Conservation (phyloP, 2,888 invertebrate species). For the Atrina japonica region DNA sequence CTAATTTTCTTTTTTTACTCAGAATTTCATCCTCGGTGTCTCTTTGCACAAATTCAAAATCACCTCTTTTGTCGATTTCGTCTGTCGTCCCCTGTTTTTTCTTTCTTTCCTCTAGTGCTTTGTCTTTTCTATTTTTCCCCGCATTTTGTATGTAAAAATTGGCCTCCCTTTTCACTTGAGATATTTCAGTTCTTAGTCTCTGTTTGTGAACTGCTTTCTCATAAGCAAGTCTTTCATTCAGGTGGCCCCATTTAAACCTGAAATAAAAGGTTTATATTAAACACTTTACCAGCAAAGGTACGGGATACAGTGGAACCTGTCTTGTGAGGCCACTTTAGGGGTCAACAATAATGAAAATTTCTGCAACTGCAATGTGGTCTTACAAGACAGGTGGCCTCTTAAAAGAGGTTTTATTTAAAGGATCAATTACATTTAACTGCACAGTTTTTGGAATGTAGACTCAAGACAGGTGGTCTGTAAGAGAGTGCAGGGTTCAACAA, state of each 20-base stretch:
- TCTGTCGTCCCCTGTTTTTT: slow-evolving; percentile 42
- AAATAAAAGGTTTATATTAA: no score
- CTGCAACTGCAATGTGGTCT: no score
- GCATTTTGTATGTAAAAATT: slow-evolving; percentile 90
- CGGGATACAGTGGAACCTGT: no score
- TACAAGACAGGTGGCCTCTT: no score
- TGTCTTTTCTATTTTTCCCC: slow-evolving; percentile 83
- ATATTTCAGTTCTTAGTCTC: slow-evolving; percentile 91
- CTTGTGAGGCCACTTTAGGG: no score
- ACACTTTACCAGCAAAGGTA: no score
- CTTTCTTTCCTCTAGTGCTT: slow-evolving; percentile 53
- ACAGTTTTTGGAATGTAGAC: no score
- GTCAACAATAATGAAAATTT: no score
- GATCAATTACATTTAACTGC: no score
- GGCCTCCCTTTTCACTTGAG: slow-evolving; percentile 91
- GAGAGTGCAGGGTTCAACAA: no score
- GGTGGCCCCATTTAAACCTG: slow-evolving; percentile 95
- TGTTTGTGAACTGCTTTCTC: slow-evolving; percentile 95
- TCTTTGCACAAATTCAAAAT: slow-evolving; percentile 59
- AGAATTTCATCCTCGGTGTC: slow-evolving; percentile 72
- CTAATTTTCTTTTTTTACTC: slow-evolving; percentile 46
- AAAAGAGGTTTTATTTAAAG: no score
- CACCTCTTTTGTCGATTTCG: slow-evolving; percentile 27
- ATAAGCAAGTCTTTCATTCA: slow-evolving; percentile 95
- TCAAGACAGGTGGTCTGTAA: no score